These are phyloP conservation scores for Laticauda laticaudata DNA, from an alignment of 2,113 vertebrate genomes.

Conservation along the genomic window DNA sequence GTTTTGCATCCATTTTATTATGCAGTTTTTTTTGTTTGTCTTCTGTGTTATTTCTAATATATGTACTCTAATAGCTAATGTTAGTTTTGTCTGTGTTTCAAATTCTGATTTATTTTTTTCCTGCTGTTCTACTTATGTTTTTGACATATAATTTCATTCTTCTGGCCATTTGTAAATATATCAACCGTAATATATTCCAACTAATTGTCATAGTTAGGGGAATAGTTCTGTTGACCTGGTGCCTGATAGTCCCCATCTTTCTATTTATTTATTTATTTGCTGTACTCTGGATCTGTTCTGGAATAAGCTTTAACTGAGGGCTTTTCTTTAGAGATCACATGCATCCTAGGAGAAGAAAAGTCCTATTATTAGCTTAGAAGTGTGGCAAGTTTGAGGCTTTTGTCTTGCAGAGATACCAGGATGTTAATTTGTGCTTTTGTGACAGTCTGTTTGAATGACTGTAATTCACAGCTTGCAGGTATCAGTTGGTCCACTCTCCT, in stretches of 20 bases:
- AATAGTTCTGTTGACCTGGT: slow-evolving; percentile 45
- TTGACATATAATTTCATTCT: background rate
- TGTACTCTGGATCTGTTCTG: slow-evolving; percentile 51
- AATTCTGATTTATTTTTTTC: background rate
- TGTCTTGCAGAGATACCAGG: slow-evolving; percentile 54
- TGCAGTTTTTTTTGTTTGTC: background rate
- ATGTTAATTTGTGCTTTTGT: slow-evolving; percentile 64
- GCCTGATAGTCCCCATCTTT: slow-evolving; percentile 18
- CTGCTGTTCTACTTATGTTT: background rate
- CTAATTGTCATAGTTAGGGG: slow-evolving; percentile 7
- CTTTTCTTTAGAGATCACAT: slow-evolving; percentile 61
- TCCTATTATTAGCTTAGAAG: slow-evolving; percentile 61
- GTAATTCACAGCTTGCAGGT: slow-evolving; percentile 60
- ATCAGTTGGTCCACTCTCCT: slow-evolving; percentile 48
- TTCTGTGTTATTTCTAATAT: background rate
- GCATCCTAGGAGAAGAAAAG: slow-evolving; percentile 57
- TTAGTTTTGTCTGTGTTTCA: background rate
- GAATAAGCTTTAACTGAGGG: slow-evolving; percentile 64
- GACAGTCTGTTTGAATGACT: slow-evolving; percentile 56
- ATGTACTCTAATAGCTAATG: background rate
- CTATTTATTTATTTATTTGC: background rate
- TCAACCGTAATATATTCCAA: background rate
- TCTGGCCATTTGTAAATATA: background rate
- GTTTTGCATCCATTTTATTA: background rate
- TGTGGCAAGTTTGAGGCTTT: slow-evolving; percentile 52